A percentile compares a stretch with the other conserved stretches of the same genome.
phyloP scores from a whole-genome alignment of 2,797 vertebrate species.

The Cichlasoma orientale region DNA sequence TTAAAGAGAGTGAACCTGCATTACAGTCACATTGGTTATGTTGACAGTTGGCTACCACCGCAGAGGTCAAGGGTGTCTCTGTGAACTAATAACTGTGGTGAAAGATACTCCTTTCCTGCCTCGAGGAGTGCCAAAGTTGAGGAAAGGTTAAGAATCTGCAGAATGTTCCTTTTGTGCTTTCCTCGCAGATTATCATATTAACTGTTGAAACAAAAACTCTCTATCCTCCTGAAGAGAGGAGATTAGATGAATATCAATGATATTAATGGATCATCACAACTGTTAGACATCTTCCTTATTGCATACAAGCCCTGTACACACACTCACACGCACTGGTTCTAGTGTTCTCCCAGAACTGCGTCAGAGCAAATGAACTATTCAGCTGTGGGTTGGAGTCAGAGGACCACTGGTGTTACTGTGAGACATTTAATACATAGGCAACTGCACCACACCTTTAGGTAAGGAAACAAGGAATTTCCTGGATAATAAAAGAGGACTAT shows the following conservation, averaged over 20 bases:
- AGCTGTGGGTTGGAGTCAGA: constrained; percentile 48
- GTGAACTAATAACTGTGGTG: constrained; percentile 81
- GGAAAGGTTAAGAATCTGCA: constrained; percentile 81
- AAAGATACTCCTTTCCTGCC: constrained; percentile 82
- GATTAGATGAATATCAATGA: constrained; percentile 71
- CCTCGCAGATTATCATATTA: constrained; percentile 81
- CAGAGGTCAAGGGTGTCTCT: constrained; percentile 79
- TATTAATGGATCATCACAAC: constrained; percentile 64
- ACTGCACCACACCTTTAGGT: constrained; percentile 77
- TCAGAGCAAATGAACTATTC: constrained; percentile 60
- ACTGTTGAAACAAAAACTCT: constrained; percentile 74
- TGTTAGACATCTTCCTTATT: constrained; percentile 43
- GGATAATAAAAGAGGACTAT: constrained; percentile 75
- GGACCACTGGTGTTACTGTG: constrained; percentile 65
- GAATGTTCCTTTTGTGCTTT: constrained; percentile 79
- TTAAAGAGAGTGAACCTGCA: constrained; percentile 65
- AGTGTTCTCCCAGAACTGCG: constrained; percentile 53
- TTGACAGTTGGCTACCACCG: constrained; percentile 77
- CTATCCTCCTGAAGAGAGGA: constrained; percentile 51
- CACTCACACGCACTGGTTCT: constrained; percentile 34
- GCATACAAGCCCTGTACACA: constrained; percentile 23
- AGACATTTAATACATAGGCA: constrained; percentile 75
- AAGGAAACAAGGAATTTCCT: constrained; percentile 79
- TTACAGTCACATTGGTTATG: constrained; percentile 76
- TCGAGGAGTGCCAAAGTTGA: constrained; percentile 80